These are phyloP conservation scores for Anniella stebbinsi DNA, from an alignment of 2,797 vertebrate genomes.

Conservation along the genomic window DNA sequence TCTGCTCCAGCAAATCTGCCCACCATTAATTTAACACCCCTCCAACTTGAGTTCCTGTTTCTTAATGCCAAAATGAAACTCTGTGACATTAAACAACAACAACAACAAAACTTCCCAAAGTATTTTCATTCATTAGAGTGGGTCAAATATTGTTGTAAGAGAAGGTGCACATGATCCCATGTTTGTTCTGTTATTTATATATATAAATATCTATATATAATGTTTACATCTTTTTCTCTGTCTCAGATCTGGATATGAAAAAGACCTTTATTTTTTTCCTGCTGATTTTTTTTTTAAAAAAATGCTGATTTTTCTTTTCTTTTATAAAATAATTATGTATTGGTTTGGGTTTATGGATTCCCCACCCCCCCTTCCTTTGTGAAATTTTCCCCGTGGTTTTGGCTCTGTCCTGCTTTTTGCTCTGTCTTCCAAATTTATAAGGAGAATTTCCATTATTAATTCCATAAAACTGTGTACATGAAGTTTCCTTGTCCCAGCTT, in stretches of 20 bases:
- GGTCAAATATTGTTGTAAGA: constrained; percentile 74
- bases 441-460: neutral
- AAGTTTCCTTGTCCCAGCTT: neutral
- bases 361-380: neutral
- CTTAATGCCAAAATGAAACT: constrained; percentile 53
- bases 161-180: constrained; percentile 72
- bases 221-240: constrained; percentile 83
- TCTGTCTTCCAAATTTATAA: constrained; percentile 7
- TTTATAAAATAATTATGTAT: constrained; percentile 52
- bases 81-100: constrained; percentile 46
- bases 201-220: constrained; percentile 53
- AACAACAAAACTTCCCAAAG: constrained; percentile 40
- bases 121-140: constrained; percentile 68
- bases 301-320: constrained; percentile 64
- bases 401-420: neutral
- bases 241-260: constrained; percentile 78
- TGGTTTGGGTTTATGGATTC: neutral
- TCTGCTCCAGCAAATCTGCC: constrained; percentile 67
- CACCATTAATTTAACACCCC: constrained; percentile 66
- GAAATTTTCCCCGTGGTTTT: neutral
- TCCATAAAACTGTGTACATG: neutral
- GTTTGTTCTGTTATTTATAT: constrained; percentile 83
- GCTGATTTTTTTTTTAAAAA: constrained; percentile 60
- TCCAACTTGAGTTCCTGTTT: constrained; percentile 63
- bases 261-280: constrained; percentile 74